Evolutionary conservation across 1,140 invertebrate genomes (phyloP).

Genomic region (Trichonephila clavipes): DNA sequence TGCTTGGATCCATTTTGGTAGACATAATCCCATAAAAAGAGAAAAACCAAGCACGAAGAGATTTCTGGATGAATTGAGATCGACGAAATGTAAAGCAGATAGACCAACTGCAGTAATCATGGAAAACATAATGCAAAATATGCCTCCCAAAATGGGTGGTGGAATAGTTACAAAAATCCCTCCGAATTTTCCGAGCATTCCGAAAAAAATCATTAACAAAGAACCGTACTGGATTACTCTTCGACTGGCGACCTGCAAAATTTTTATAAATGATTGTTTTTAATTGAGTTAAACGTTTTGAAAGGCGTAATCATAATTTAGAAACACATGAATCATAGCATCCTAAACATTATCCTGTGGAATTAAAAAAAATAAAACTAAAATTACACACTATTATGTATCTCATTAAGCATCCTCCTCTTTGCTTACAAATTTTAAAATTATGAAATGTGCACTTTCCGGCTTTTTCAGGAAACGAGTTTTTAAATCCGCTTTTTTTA

Average conservation of each 20-base stretch:
- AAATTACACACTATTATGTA: too few species aligned
- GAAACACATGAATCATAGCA: too few species aligned
- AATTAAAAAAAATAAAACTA: too few species aligned
- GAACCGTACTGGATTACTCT: conserved; percentile 91
- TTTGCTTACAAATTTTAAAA: too few species aligned
- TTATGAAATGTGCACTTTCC: too few species aligned
- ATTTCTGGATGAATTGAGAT: conserved; percentile 90
- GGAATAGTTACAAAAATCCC: conserved; percentile 94
- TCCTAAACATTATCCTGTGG: too few species aligned
- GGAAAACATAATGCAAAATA: conserved; percentile 93
- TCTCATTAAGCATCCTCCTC: too few species aligned
- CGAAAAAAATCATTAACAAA: conserved; percentile 89
- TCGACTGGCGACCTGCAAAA: conserved; percentile 88
- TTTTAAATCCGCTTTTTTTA: too few species aligned
- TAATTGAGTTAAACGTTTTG: too few species aligned
- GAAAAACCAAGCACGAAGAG: conserved; percentile 94
- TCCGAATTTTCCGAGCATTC: conserved; percentile 90
- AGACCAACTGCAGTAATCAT: conserved; percentile 92
- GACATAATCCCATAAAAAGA: conserved; percentile 89
- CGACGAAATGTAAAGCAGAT: conserved; percentile 90
- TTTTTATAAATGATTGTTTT: background rate
- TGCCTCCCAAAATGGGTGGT: conserved; percentile 92
- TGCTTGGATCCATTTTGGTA: conserved; percentile 88
- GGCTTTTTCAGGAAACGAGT: too few species aligned
- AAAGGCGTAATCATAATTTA: too few species aligned